These are phyloP conservation scores for Hypselothyrea guttata DNA, from an alignment of 2,888 invertebrate genomes.

Conservation along the genomic window DNA sequence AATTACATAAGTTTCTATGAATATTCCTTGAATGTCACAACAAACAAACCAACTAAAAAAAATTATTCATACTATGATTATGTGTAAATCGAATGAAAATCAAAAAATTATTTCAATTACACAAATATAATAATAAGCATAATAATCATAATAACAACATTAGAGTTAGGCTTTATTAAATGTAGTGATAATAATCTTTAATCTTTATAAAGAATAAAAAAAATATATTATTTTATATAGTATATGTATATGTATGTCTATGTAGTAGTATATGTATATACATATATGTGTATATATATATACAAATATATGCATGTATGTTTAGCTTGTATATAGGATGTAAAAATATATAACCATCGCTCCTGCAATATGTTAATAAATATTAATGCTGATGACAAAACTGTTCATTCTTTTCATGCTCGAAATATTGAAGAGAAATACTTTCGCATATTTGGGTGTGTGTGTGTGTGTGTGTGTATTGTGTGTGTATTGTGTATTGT, in stretches of 20 bases:
- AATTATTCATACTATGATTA: conserved; percentile 16
- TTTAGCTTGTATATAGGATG: conserved; percentile 32
- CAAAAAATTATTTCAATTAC: conserved; percentile 61
- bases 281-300: conserved; percentile 35
- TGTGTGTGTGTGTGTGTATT: conserved; percentile 22
- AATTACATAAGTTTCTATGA: conserved; percentile 42
- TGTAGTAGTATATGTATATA: conserved; percentile 32
- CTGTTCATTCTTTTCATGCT: conserved; percentile 3
- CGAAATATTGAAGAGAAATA: conserved; percentile 25
- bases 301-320: conserved; percentile 31
- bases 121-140: conserved; percentile 68
- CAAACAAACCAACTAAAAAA: conserved; percentile 33
- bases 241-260: conserved; percentile 32
- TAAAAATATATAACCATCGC: conserved; percentile 45
- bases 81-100: conserved; percentile 32
- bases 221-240: conserved; percentile 36
- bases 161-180: conserved; percentile 57
- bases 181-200: conserved; percentile 43
- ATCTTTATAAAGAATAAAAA: conserved; percentile 43
- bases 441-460: conserved; percentile 23
- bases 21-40: conserved; percentile 46
- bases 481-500: conserved; percentile 23
- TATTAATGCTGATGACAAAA: conserved; percentile 64
- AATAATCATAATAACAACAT: conserved; percentile 73
- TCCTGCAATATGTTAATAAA: conserved; percentile 45